phyloP scores from a whole-genome alignment of 2,888 invertebrate genomes.

The Tubiluchus corallicola region DNA sequence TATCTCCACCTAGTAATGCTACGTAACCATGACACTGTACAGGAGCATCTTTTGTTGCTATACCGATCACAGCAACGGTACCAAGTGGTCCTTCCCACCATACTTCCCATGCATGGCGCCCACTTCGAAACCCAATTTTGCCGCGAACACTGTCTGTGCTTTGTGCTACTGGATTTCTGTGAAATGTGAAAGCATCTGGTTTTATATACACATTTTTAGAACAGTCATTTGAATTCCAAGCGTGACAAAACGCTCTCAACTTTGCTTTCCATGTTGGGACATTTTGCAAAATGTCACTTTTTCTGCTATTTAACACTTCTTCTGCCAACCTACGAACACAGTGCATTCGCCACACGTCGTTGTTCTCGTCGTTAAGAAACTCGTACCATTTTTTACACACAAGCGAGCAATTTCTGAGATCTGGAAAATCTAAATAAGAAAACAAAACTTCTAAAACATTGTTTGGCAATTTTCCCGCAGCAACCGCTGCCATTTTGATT shows the following conservation, averaged over 20 bases:
- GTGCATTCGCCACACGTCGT: slow-evolving; percentile 82
- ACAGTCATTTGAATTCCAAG: slow-evolving; percentile 94
- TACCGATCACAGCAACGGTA: slow-evolving; percentile 90
- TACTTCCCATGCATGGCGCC: slow-evolving; percentile 91
- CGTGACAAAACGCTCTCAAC: slow-evolving; percentile 66
- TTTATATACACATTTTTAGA: slow-evolving; percentile 92
- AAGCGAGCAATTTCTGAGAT: slow-evolving; percentile 67
- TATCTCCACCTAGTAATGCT: slow-evolving; percentile 78
- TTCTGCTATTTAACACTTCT: slow-evolving; percentile 52
- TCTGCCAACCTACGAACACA: slow-evolving; percentile 68
- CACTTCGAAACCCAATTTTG: slow-evolving; percentile 72
- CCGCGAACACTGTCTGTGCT: slow-evolving; percentile 82
- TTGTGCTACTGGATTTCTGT: slow-evolving; percentile 94
- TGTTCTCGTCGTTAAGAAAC: slow-evolving; percentile 76
- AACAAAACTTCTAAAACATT: slow-evolving; percentile 66
- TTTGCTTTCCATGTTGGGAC: slow-evolving; percentile 81
- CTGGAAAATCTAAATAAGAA: slow-evolving; percentile 67
- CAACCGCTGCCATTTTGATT: too few relatives aligned
- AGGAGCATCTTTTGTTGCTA: slow-evolving; percentile 81
- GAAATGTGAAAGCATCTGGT: slow-evolving; percentile 88
- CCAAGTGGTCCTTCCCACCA: slow-evolving; percentile 97
- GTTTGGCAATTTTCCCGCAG: slow-evolving; percentile 39
- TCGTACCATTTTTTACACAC: slow-evolving; percentile 85
- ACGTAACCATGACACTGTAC: slow-evolving; percentile 89
- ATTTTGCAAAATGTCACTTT: slow-evolving; percentile 72